These are phyloP conservation scores for Rhegmatorhina hoffmannsi DNA, from an alignment of 2,113 vertebrate genomes.

Conservation along the genomic window DNA sequence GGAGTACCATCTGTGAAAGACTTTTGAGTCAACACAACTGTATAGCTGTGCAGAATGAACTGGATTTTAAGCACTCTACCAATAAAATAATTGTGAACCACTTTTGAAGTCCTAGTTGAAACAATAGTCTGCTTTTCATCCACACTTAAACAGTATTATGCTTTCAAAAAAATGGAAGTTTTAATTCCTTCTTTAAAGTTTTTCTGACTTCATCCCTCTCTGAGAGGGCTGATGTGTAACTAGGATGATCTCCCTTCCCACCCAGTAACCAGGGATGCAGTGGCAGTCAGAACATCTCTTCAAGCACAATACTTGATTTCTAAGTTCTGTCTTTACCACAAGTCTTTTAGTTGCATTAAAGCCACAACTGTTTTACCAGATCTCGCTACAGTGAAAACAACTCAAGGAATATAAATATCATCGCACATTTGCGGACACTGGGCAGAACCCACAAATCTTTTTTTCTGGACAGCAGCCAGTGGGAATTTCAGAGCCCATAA, in stretches of 20 bases:
- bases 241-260: background rate
- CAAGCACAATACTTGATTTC: background rate
- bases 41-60: background rate
- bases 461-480: slow-evolving; percentile 50
- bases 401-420: slow-evolving; percentile 50
- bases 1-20: background rate
- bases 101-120: background rate
- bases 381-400: slow-evolving; percentile 49
- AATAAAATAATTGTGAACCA: background rate
- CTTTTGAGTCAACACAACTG: background rate
- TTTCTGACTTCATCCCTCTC: background rate
- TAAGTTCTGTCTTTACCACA: slow-evolving; percentile 14
- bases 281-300: background rate
- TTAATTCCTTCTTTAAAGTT: background rate
- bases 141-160: background rate
- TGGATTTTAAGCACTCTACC: background rate
- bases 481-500: slow-evolving; percentile 20
- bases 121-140: background rate
- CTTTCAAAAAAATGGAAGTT: background rate
- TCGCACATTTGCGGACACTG: slow-evolving; percentile 50
- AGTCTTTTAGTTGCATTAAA: slow-evolving; percentile 29
- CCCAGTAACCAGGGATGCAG: background rate
- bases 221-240: background rate
- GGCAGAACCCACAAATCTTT: slow-evolving; percentile 53
- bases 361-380: slow-evolving; percentile 54